phyloP scores from a whole-genome alignment of 1,140 invertebrate genomes.

The Bombus ignitus region DNA sequence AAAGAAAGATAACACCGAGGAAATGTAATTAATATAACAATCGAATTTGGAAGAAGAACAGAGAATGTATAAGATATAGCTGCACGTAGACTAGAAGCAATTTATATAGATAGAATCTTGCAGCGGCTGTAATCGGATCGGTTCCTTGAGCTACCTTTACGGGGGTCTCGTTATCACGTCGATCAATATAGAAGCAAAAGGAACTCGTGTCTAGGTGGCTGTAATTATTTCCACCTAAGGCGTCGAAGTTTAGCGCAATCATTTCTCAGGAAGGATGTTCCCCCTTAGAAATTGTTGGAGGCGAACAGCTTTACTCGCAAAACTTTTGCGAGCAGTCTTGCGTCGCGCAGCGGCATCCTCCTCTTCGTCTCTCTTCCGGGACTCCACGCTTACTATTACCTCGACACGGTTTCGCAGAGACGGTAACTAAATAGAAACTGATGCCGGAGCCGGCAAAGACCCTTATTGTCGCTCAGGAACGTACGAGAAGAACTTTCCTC shows the following conservation, averaged over 20 bases:
- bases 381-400: slow-evolving; percentile 69
- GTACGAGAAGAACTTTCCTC: slow-evolving; percentile 72
- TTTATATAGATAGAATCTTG: not conserved
- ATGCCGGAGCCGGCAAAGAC: slow-evolving; percentile 68
- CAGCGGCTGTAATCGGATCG: slow-evolving; percentile 11
- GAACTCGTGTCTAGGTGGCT: slow-evolving; percentile 57
- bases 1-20: too few relatives aligned
- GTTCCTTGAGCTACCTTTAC: slow-evolving; percentile 36
- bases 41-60: not conserved
- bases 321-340: slow-evolving; percentile 66
- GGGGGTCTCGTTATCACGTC: slow-evolving; percentile 47
- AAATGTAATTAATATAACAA: not conserved
- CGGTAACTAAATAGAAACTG: slow-evolving; percentile 76
- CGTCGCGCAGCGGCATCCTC: slow-evolving; percentile 33
- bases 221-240: slow-evolving; percentile 70
- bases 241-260: slow-evolving; percentile 69
- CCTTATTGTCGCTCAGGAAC: slow-evolving; percentile 74
- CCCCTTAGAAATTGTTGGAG: slow-evolving; percentile 68
- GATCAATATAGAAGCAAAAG: slow-evolving; percentile 56
- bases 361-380: slow-evolving; percentile 17
- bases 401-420: slow-evolving; percentile 65
- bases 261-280: slow-evolving; percentile 69
- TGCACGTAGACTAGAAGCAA: not conserved
- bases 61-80: not conserved
- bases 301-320: slow-evolving; percentile 64